A percentile compares a stretch with the other conserved stretches of the same genome.
Conservation (phyloP, 2,113 vertebrate species). For the Spea bombifrons region DNA sequence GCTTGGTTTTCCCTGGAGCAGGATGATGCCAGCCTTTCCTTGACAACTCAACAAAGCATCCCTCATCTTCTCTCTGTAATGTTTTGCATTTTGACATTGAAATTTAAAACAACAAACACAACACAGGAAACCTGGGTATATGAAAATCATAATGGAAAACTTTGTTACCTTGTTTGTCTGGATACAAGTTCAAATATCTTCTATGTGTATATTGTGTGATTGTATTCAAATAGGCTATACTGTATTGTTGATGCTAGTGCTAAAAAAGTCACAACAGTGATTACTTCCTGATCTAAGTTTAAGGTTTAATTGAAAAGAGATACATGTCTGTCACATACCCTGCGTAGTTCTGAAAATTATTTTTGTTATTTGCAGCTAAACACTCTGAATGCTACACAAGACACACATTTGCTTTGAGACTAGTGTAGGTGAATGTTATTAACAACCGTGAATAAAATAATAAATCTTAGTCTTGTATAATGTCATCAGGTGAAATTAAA, state of each 20-base stretch:
- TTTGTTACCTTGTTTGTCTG: not conserved
- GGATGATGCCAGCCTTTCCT: too few species aligned
- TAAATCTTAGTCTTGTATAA: constrained; percentile 26
- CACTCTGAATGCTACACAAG: too few species aligned
- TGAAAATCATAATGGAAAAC: constrained; percentile 39
- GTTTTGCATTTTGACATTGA: not conserved
- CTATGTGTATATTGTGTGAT: not conserved
- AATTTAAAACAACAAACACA: not conserved
- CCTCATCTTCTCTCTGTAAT: too few species aligned
- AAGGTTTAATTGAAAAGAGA: not conserved
- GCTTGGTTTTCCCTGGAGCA: too few species aligned
- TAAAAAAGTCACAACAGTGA: not conserved
- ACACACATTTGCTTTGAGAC: too few species aligned
- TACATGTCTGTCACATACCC: not conserved
- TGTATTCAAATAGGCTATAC: not conserved
- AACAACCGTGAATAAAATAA: constrained; percentile 2
- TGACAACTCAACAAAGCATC: too few species aligned
- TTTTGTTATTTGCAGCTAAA: too few species aligned
- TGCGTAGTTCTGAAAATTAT: too few species aligned
- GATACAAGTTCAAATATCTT: not conserved
- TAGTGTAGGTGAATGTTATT: too few species aligned
- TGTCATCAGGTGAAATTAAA: constrained; percentile 20
- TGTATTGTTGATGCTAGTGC: not conserved
- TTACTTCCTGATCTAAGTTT: not conserved
- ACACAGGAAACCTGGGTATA: not conserved